Conservation (phyloP, 2,113 vertebrate genomes). For the Trogon surrucura region DNA sequence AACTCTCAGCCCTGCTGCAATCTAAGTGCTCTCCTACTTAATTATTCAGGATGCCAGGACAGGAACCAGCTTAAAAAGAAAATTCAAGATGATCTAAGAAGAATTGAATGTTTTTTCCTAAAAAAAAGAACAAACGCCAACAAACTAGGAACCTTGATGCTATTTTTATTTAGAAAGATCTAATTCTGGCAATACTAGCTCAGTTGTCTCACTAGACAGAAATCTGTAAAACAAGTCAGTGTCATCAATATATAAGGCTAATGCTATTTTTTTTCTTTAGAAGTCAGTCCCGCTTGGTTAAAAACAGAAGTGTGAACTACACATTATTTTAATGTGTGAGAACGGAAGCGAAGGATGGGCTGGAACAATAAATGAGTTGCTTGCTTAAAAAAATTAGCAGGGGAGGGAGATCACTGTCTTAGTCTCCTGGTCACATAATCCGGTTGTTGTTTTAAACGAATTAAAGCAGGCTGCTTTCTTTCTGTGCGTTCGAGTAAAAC, state of each 20-base stretch:
- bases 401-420: not conserved
- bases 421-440: not conserved
- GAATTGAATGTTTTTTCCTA: not conserved
- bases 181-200: not conserved
- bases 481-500: constrained; percentile 37
- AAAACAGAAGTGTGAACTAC: constrained; percentile 31
- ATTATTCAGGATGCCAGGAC: constrained; percentile 19
- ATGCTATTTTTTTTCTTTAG: constrained; percentile 22
- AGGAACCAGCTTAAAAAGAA: not conserved
- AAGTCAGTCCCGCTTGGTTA: constrained; percentile 10
- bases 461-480: constrained; percentile 57
- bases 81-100: constrained; percentile 7
- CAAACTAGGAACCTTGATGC: not conserved
- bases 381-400: constrained; percentile 39
- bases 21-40: constrained; percentile 9
- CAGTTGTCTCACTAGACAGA: constrained; percentile 6
- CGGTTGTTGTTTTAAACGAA: constrained; percentile 48
- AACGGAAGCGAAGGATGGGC: constrained; percentile 14
- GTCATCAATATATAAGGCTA: not conserved
- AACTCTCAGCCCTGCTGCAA: not conserved
- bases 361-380: constrained; percentile 47
- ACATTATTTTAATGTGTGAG: constrained; percentile 29
- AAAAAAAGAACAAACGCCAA: not conserved
- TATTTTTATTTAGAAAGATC: constrained; percentile 8
- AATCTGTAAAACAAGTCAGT: not conserved